Evolutionary conservation across 2,113 vertebrate species (phyloP).

Genomic region (Shinisaurus crocodilurus): DNA sequence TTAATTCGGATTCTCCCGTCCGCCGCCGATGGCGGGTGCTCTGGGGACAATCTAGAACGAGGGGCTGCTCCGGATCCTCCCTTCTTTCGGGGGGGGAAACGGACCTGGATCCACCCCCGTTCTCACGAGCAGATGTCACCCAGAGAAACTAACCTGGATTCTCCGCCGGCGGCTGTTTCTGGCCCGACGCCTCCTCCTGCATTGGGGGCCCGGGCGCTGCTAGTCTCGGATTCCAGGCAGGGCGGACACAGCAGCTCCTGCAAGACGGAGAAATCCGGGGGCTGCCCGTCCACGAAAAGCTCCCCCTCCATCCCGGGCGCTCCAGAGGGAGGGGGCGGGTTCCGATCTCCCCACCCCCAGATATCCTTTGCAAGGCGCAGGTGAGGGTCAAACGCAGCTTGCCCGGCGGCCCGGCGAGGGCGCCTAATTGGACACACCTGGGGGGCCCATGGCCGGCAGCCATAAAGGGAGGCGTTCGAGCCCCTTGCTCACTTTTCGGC

Average conservation of each 20-base stretch:
- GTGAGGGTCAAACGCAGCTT: background rate
- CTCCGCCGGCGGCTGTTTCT: background rate
- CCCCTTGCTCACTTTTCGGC: constrained; percentile 19
- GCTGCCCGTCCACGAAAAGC: constrained; percentile 43
- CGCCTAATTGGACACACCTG: constrained; percentile 13
- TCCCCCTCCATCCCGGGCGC: constrained; percentile 48
- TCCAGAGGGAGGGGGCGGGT: no score
- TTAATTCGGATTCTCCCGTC: background rate
- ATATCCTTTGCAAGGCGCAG: background rate
- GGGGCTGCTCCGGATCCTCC: background rate
- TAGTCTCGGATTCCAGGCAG: constrained; percentile 44
- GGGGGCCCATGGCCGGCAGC: background rate
- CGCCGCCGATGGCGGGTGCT: background rate
- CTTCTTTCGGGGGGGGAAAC: constrained; percentile 21
- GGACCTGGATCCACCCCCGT: background rate
- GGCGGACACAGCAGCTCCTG: constrained; percentile 58
- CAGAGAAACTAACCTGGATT: background rate
- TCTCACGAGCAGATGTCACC: background rate
- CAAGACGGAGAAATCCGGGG: constrained; percentile 51
- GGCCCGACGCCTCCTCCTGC: background rate
- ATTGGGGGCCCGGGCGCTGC: background rate
- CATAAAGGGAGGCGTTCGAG: background rate
- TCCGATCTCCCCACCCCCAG: no score
- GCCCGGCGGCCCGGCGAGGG: background rate
- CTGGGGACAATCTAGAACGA: background rate